These are phyloP conservation scores for Rhamnusium bicolor DNA, from an alignment of 2,888 invertebrate genomes.

Conservation along the genomic window DNA sequence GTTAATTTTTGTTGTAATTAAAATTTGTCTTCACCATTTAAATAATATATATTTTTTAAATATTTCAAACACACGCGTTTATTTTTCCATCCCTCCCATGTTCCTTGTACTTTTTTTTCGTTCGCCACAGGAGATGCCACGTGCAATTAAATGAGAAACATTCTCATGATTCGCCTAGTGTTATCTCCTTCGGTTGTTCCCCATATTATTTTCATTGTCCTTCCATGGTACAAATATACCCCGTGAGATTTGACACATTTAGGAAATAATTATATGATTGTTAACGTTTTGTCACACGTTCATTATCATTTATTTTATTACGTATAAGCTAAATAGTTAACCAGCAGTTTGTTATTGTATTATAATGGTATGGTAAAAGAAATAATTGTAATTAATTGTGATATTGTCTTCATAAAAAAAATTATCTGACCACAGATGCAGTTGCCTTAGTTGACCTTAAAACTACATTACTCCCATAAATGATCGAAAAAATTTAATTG, in stretches of 20 bases:
- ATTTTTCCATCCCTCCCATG: background rate
- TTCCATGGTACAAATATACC: background rate
- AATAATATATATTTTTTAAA: no score
- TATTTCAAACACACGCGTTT: background rate
- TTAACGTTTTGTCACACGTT: conserved; percentile 10
- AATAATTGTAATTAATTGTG: background rate
- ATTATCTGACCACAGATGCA: no score
- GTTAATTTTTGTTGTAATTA: no score
- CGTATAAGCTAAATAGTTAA: background rate
- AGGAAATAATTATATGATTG: conserved; percentile 6
- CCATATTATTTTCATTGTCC: conserved; percentile 12
- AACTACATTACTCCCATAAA: no score
- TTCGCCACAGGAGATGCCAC: conserved; percentile 17
- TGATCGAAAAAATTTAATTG: no score
- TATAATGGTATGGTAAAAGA: background rate
- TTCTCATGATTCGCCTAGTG: conserved; percentile 18
- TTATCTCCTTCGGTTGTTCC: background rate
- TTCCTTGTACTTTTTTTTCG: background rate
- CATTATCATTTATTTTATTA: background rate
- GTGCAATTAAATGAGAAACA: conserved; percentile 26
- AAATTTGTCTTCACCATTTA: no score
- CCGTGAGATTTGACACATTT: conserved; percentile 9
- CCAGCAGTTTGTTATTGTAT: background rate
- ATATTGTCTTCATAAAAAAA: background rate
- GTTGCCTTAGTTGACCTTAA: no score